Base-by-base conservation (phyloP, 37 sponge, comb jelly and placozoan species). In the Beroe ovata region DNA sequence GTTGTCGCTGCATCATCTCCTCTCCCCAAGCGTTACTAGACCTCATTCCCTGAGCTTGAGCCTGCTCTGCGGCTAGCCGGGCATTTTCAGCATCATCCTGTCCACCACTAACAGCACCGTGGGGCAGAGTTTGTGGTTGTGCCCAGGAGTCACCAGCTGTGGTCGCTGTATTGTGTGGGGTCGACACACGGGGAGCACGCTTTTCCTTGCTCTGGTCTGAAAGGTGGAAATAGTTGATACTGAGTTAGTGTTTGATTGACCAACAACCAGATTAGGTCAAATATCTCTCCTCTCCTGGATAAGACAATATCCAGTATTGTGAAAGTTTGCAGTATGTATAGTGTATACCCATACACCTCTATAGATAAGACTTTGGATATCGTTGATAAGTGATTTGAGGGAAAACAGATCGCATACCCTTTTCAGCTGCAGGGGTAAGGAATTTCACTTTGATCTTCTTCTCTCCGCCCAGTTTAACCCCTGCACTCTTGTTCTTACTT, bases 391-490 rank as follows among this genome's bases (percentile, higher is more conserved):
- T n/a, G n/a, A n/a, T n/a, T n/a, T n/a, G n/a, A n/a, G n/a, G n/a
- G n/a, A n/a, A n/a, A n/a, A n/a, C n/a, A n/a, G n/a, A 58, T 19
- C 59, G 8, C 71, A 35, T 40, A 77, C 47, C 84, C 25, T 77
- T 77, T 3, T 77, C 25, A 33, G 47, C 0, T 0, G n/a, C 84
- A 77, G 84, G 54, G 4, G 84, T 77, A 3, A 77, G 84, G 32
- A 77, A 77, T 40, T 77, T 77, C 22, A 77, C 84, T 20, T 77
- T 77, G 1, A 77, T 77, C 29, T 77, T 77, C 54, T 42, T 39
- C 0, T 77, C 84, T 4, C 63, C 63, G 2, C 42, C 54, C 4
- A 66, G 2, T 6, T 66, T 66, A n/a, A 42, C 33, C 6, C 42
- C 54, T 21, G 42, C 84, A 19, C 28, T 38, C 54, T 42, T 77